Base-by-base conservation (phyloP, 2,113 vertebrate genomes). In the Choloepus hoffmanni region DNA sequence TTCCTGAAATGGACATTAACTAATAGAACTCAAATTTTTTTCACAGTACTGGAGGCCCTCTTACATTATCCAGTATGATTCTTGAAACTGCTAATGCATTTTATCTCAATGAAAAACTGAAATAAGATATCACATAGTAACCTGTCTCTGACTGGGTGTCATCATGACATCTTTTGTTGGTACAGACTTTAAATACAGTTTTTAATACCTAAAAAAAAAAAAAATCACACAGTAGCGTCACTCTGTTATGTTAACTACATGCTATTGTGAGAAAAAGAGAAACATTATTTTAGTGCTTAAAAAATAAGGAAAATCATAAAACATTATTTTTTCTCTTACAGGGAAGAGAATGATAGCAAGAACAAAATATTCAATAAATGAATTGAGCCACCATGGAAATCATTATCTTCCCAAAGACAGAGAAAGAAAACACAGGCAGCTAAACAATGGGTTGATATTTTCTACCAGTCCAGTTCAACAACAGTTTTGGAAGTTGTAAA, bases 401-500 rank as follows among this genome's bases (percentile, higher is more conserved):
- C 91, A 62, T n/a, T 26, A 24, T 28, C 73, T 67, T 60, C n/a
- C 19, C 23, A 33, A 74, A 86, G 28, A 92, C 70, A 90, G 40
- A 78, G 9, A 83, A 48, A n/a, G 36, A 77, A 73, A 53, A 82
- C 23, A 67, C 15, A 67, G 65, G 28, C n/a, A 68, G 11, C 43
- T 30, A 89, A 83, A 45, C 30, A 60, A 67, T 4, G 63, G 58
- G 78, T 1, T 77, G 50, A 14, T 40, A 55, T 7, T 82, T 72
- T 16, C 81, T 60, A 6, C 40, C 58, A 84, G 40, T 58, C 73
- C 4, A 82, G 53, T 88, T 81, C 33, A 77, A 60, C 79, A 88
- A 60, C 19, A 26, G 70, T 77, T 97, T 45, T 63, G 5, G 63
- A 88, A 62, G 26, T 92, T 95, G 60, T 82, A 73, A 95, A 67